Evolutionary conservation across 1,140 invertebrate species (phyloP).

Genomic region (Drosophila truncata): DNA sequence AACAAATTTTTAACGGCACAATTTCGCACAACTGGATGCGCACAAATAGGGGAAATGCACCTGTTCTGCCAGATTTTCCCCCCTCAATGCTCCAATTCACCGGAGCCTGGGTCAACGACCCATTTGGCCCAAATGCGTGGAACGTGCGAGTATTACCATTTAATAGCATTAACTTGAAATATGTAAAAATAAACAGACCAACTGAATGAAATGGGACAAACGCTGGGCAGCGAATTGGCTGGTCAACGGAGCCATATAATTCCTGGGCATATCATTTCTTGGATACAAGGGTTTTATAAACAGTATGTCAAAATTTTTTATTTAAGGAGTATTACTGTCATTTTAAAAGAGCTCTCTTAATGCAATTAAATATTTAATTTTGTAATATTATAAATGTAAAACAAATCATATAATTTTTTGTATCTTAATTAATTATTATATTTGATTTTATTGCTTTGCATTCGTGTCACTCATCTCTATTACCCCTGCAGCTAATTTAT

Average conservation of each 20-base stretch:
- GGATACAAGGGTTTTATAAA: neutral
- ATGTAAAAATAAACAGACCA: conserved; percentile 46
- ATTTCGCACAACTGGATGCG: conserved; percentile 57
- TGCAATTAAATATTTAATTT: too few species aligned
- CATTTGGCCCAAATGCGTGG: conserved; percentile 14
- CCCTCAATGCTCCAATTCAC: conserved; percentile 12
- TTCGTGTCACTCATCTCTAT: too few species aligned
- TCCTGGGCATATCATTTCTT: neutral
- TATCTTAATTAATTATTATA: too few species aligned
- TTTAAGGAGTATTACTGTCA: too few species aligned
- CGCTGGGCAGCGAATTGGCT: conserved; percentile 9
- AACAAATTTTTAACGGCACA: conserved; percentile 62
- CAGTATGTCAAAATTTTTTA: too few species aligned
- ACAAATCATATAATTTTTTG: too few species aligned
- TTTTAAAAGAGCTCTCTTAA: too few species aligned
- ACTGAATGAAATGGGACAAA: conserved; percentile 45
- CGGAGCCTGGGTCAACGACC: conserved; percentile 19
- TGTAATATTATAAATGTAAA: too few species aligned
- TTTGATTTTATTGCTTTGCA: too few species aligned
- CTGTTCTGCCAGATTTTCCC: conserved; percentile 27
- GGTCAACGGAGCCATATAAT: neutral
- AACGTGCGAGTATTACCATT: conserved; percentile 69
- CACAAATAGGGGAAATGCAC: conserved; percentile 43
- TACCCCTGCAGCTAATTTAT: neutral
- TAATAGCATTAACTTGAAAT: conserved; percentile 74